phyloP scores from a whole-genome alignment of 2,113 vertebrate species.

The Notarius lentiginosus region DNA sequence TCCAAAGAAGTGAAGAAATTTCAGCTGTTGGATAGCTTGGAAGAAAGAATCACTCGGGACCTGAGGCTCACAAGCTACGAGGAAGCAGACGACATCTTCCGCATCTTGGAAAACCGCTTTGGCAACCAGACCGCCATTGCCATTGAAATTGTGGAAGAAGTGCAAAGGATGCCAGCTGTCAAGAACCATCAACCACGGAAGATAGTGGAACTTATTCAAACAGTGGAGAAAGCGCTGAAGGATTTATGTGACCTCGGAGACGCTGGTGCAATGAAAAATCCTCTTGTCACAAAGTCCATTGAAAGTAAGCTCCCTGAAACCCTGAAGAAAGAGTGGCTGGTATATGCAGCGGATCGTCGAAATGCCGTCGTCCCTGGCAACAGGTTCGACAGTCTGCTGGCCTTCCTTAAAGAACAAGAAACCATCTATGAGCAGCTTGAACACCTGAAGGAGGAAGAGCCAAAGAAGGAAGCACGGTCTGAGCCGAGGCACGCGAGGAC shows the following conservation, averaged over 20 bases:
- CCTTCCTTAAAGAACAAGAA: too few species aligned
- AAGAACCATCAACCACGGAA: slow-evolving; percentile 18
- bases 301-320: slow-evolving; percentile 41
- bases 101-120: slow-evolving; percentile 18
- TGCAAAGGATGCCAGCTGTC: slow-evolving; percentile 4
- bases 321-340: neutral
- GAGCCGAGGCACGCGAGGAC: too few species aligned
- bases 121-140: slow-evolving; percentile 25
- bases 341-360: too few species aligned
- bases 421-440: too few species aligned
- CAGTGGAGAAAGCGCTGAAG: slow-evolving; percentile 23
- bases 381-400: too few species aligned
- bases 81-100: slow-evolving; percentile 25
- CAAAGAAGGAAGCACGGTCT: too few species aligned
- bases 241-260: slow-evolving; percentile 33
- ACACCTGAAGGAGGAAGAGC: too few species aligned
- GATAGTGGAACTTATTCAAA: slow-evolving; percentile 35
- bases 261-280: slow-evolving; percentile 32
- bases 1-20: slow-evolving; percentile 41
- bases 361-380: too few species aligned
- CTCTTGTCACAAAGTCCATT: neutral
- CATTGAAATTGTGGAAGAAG: slow-evolving; percentile 45
- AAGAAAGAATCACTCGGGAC: slow-evolving; percentile 36
- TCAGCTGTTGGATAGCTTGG: slow-evolving; percentile 37
- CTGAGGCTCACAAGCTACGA: slow-evolving; percentile 5